Evolutionary conservation across 2,888 invertebrate species (phyloP).

Genomic region (Sepiola atlantica): DNA sequence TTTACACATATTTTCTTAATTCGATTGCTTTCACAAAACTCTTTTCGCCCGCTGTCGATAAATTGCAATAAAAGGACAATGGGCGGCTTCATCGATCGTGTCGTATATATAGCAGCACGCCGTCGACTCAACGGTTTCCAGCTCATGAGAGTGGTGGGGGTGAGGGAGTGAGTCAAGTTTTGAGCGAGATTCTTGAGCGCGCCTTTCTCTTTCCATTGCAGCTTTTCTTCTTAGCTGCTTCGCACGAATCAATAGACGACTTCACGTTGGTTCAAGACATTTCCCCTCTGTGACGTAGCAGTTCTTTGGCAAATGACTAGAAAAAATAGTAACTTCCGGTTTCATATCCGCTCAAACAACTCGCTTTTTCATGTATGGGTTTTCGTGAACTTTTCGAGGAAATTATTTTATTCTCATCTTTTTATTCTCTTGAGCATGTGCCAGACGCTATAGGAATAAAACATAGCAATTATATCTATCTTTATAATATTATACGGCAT

Average conservation of each 20-base stretch:
- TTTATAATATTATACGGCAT: no score
- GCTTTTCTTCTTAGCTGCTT: neutral
- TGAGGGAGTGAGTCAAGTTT: neutral
- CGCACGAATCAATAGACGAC: neutral
- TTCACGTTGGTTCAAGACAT: neutral
- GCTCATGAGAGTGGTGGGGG: neutral
- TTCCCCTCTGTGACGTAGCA: neutral
- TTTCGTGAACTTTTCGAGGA: neutral
- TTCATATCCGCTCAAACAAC: neutral
- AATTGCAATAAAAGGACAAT: neutral
- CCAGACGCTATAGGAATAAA: neutral
- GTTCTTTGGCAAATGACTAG: neutral
- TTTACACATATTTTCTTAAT: slow-evolving; percentile 32
- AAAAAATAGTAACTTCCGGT: neutral
- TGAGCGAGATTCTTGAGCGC: neutral
- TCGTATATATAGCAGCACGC: neutral
- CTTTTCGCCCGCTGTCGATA: slow-evolving; percentile 32
- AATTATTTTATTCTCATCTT: neutral
- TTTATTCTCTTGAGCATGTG: neutral
- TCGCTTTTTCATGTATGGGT: neutral
- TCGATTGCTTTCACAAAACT: neutral
- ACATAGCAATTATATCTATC: neutral
- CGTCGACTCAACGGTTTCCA: neutral
- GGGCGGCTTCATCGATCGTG: slow-evolving; percentile 7
- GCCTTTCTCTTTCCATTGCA: neutral